These are phyloP conservation scores for Rhingia rostrata DNA, from an alignment of 2,888 invertebrate genomes.

Conservation along the genomic window DNA sequence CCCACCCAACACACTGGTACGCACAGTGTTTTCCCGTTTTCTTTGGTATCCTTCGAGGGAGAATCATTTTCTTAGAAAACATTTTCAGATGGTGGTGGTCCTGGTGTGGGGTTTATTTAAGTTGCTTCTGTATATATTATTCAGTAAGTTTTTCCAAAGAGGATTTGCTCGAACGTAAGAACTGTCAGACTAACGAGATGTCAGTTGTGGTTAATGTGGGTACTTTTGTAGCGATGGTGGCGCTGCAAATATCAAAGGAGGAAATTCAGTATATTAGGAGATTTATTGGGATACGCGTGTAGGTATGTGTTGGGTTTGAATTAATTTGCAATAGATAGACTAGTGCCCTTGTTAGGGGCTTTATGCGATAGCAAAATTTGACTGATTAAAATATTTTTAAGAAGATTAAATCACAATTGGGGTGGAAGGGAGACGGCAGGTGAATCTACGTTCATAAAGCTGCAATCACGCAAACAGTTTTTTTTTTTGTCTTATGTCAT, in stretches of 20 bases:
- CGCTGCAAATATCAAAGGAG: slow-evolving; percentile 23
- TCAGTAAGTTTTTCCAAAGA: slow-evolving; percentile 31
- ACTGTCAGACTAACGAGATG: slow-evolving; percentile 35
- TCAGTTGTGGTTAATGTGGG: slow-evolving; percentile 49
- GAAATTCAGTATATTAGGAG: not conserved
- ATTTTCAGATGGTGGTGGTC: not conserved
- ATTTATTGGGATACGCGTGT: not conserved
- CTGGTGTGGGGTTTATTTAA: not conserved
- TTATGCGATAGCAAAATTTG: too few species aligned
- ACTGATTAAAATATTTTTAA: too few species aligned
- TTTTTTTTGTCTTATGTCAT: too few species aligned
- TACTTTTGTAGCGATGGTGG: not conserved
- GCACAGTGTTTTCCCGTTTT: slow-evolving; percentile 36
- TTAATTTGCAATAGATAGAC: slow-evolving; percentile 6
- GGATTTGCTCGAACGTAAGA: slow-evolving; percentile 20
- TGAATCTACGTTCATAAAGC: too few species aligned
- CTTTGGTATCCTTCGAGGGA: not conserved
- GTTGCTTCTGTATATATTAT: slow-evolving; percentile 18
- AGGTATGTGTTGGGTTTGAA: not conserved
- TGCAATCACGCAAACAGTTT: too few species aligned
- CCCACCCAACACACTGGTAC: slow-evolving; percentile 24
- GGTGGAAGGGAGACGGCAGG: too few species aligned
- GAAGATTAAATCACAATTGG: too few species aligned
- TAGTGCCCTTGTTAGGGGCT: too few species aligned
- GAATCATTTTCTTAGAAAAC: not conserved